Percentiles rank a stretch among this genome's conserved stretches.
These are phyloP conservation scores for Paracentrotus lividus DNA, from an alignment of 53 echinoderm and acorn worm genomes.

Conservation along the genomic window DNA sequence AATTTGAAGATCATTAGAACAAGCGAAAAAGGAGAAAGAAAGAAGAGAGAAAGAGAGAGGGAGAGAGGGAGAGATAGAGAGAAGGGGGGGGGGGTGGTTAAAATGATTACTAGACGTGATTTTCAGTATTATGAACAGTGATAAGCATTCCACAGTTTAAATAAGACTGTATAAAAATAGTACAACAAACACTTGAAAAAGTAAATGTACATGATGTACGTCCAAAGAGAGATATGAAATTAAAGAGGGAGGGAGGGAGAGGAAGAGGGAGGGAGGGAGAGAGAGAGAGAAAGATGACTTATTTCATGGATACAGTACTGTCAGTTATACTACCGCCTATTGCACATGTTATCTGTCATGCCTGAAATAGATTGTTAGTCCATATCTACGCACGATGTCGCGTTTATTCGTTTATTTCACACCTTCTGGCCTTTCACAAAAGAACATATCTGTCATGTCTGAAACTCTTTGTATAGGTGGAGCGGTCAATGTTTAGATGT, in stretches of 20 bases:
- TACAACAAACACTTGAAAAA: too few relatives aligned
- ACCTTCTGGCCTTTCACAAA: background rate
- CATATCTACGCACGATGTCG: slow-evolving; percentile 15
- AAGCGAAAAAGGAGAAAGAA: background rate
- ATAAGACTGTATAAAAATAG: too few relatives aligned
- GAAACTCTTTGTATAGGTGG: too few relatives aligned
- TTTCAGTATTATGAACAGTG: too few relatives aligned
- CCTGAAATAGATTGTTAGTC: background rate
- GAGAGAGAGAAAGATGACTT: background rate
- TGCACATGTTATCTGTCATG: background rate
- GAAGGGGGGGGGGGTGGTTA: too few relatives aligned
- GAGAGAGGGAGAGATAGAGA: background rate
- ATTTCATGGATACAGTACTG: too few relatives aligned
- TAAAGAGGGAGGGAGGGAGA: background rate
- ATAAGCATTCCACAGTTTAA: too few relatives aligned
- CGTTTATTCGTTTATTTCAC: slow-evolving; percentile 23
- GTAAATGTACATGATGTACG: too few relatives aligned
- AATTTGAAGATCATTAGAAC: background rate
- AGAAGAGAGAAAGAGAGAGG: background rate
- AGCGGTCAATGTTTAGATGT: too few relatives aligned
- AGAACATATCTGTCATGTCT: too few relatives aligned
- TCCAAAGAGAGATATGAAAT: too few relatives aligned
- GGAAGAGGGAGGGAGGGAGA: background rate
- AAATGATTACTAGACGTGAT: too few relatives aligned
- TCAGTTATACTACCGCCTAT: background rate